Percentiles rank a stretch among this genome's conserved stretches.
These are phyloP conservation scores for Embiotoca jacksoni DNA, from an alignment of 2,113 vertebrate species.

Conservation along the genomic window DNA sequence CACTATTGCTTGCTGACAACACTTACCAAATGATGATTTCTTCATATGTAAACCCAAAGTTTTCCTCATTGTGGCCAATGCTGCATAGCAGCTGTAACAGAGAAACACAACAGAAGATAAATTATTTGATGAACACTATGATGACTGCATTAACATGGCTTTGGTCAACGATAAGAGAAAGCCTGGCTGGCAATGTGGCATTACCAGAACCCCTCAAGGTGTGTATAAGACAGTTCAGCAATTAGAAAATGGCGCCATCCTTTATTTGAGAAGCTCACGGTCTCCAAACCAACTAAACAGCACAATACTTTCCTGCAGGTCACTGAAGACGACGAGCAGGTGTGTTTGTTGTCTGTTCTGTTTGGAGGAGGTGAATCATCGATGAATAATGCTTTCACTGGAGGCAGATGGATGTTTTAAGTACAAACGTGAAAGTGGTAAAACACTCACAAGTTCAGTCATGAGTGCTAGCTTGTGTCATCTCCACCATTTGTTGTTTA, in stretches of 20 bases:
- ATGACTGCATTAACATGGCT: neutral
- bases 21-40: slow-evolving; percentile 99
- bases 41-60: slow-evolving; percentile 95
- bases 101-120: slow-evolving; percentile 24
- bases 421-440: slow-evolving; percentile 10
- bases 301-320: neutral
- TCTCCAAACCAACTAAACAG: neutral
- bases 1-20: neutral
- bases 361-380: slow-evolving; percentile 17
- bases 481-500: slow-evolving; percentile 10
- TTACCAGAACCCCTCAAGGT: neutral
- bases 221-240: too few relatives aligned
- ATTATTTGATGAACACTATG: neutral
- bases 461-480: neutral
- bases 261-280: neutral
- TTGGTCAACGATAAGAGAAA: neutral
- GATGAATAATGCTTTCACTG: slow-evolving; percentile 21
- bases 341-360: slow-evolving; percentile 26
- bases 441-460: slow-evolving; percentile 14
- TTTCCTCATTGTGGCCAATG: slow-evolving; percentile 93
- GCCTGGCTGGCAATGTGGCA: neutral
- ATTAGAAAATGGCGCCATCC: neutral
- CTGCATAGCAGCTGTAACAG: slow-evolving; percentile 93
- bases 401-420: slow-evolving; percentile 14
- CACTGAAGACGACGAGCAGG: slow-evolving; percentile 22